Base-by-base conservation (phyloP, 2,797 vertebrate genomes). In the Allobates femoralis region DNA sequence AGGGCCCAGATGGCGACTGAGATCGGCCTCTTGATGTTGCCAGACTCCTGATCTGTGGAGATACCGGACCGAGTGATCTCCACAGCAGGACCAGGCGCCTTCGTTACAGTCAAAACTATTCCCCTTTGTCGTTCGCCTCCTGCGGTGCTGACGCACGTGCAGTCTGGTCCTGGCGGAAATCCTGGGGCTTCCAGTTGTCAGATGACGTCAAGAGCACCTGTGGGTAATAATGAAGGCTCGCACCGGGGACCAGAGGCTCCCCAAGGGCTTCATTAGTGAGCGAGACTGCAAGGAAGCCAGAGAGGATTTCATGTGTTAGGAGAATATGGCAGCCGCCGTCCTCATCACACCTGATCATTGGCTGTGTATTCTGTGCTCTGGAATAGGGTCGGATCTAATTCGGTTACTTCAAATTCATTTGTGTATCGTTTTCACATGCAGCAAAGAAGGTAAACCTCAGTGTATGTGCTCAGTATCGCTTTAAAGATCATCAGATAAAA, bases 181-280 rank as follows among this genome's bases (percentile, higher is more conserved):
- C 73, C 80, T 41, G 73, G 60, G 71, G 75, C 80, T 71, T 79
- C 79, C 69, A 81, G 30, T 81, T 82, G 51, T 78, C 51, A n/a
- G 16, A 30, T 86, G 79, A 82, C 80, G 80, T 83, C 60, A 83
- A 78, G 4, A 5, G 23, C 60, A 58, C 73, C 62, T 26, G 73
- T 56, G 62, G 62, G 53, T 10, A 69, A 5, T 46, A 23, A 16
- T 30, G 23, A 26, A 32, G 41, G 8, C n/a, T 78, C 51, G 37
- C 80, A 71, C 74, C 16, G 16, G 34, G 64, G 74, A 46, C 62
- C 28, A 0, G 11, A 34, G n/a, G 26, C 50, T 81, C 85, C 30
- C 85, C 6, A n/a, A 64, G 75, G 85, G 71, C 18, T 69, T 79
- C 66, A 87, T 83, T 83, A 87, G 12, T 41, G 18, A 12, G 58